Conservation (phyloP, 2,797 vertebrate species). For the Spea hammondii region DNA sequence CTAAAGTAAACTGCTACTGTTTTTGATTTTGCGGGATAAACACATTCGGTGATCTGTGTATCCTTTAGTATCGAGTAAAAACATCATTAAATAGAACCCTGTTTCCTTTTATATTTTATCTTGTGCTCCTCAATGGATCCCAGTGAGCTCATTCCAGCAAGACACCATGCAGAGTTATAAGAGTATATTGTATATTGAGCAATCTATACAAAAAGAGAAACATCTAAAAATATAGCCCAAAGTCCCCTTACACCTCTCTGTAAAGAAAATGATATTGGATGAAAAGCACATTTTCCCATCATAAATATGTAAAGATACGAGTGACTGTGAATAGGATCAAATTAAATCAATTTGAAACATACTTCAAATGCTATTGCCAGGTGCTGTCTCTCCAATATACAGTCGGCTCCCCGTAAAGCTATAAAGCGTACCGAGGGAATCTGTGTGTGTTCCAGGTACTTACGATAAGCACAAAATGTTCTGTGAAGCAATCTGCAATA, state of each 20-base stretch:
- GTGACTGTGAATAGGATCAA: constrained; percentile 16
- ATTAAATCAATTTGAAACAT: constrained; percentile 24
- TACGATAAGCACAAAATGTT: constrained; percentile 22
- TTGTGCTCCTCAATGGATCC: neutral
- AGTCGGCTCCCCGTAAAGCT: constrained; percentile 34
- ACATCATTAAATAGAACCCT: too few species aligned
- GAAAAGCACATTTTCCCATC: constrained; percentile 36
- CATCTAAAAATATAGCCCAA: constrained; percentile 26
- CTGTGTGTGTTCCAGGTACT: constrained; percentile 41
- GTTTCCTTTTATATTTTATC: neutral
- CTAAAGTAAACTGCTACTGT: too few species aligned
- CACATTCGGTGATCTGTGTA: too few species aligned
- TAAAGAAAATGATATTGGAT: constrained; percentile 27
- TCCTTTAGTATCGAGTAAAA: too few species aligned
- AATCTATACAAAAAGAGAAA: constrained; percentile 27
- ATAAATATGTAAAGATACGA: constrained; percentile 28
- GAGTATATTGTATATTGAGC: neutral
- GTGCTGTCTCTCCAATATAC: constrained; percentile 14
- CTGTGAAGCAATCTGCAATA: constrained; percentile 21
- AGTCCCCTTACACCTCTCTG: constrained; percentile 7
- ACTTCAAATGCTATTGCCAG: constrained; percentile 3
- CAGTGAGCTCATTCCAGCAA: constrained; percentile 11
- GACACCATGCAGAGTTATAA: neutral
- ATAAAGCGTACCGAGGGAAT: constrained; percentile 23
- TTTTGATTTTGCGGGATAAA: too few species aligned